Base-by-base conservation (phyloP, 2,888 invertebrate genomes). In the Teleogryllus oceanicus region DNA sequence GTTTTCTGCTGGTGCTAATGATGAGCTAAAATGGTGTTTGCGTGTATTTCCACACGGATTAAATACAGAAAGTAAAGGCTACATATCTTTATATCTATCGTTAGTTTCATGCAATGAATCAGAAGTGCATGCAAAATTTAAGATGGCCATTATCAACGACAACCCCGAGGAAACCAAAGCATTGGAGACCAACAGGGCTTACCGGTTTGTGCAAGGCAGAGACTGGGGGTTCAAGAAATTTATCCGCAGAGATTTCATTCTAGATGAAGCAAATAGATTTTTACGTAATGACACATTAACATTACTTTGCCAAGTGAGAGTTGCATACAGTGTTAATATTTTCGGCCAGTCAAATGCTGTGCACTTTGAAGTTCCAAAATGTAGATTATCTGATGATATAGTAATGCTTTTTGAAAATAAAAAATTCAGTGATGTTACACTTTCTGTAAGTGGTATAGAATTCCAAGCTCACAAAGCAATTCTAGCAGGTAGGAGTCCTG, bases 201-300 rank as follows among this genome's bases (percentile, higher is more conserved):
- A 99, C 89, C 93, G 99, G 90, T 99, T 99, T 89, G 99, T 99
- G 83, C 99, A 99, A 90, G 99, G 99, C 85, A 99, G 99, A 89
- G 99, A 99, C 91, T 99, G 99, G 99, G 99, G 99, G 81, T 99
- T 99, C 90, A 99, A 99, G 90, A 99, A 99, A 89, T 99, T 99
- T 88, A 99, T 99, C 84, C 92, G 99, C 86, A 92, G 99, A 89
- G 99, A 99, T 89, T 99, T 99, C 89, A 91, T 99, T 83, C 90
- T 99, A 88, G 99, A 99, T 88, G 99, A 99, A 90, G 96, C 97
- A 82, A 99, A 99, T 88, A 99, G 99, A 84, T 92, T 99, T 77
- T 90, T 99, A 85, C 99, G 99, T 24, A 99, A 99, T 88, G 99
- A 99, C 88, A 98, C 98, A 89, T 91, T 99, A 87, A 99, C 99